Base-by-base conservation (phyloP, 1,140 invertebrate genomes). In the Brachionus asplanchnoidis region DNA sequence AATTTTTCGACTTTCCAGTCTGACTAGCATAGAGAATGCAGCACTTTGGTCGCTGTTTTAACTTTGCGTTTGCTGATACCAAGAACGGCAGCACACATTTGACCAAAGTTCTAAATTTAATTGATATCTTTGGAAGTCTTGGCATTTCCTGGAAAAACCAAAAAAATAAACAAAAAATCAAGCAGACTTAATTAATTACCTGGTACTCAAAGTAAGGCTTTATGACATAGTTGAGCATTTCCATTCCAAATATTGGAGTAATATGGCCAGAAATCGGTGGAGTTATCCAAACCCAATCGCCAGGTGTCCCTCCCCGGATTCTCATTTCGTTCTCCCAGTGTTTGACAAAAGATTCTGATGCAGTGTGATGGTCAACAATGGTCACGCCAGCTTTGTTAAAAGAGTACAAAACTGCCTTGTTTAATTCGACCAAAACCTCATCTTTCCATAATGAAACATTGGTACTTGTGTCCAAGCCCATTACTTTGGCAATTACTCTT, bases 211-310 rank as follows among this genome's bases (percentile, higher is more conserved):
- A 97, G 5, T 93, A 93, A 2, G 95, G 95, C 87, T 94, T 95
- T 79, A 97, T 90, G 88, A 94, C 93, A 89, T 97, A 98, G 44
- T 94, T 90, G 3, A 95, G 93, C 95, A 97, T 97, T 91, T 98
- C 96, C 90, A 97, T 95, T 88, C 97, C 96, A 88, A 96, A 98
- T 0, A 97, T 95, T 0, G 95, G 94, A 7, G 94, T 95, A 12
- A 95, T 92, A 4, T 94, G 95, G 14, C 94, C 94, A 5, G 95
- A 95, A 88, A 97, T 92, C 0, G 96, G 96, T 1, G 96, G 96
- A 3, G 97, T 95, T 84, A 97, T 95, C 96, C 96, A 97, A 26
- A 97, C 93, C 96, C 96, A 98, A 91, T 98, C 96, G 2, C 94
- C 95, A 1, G 95, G 95, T 89, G 95, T 97, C 0, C 96, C 96